Conservation (phyloP, 2,888 invertebrate species). For the Sthenelais limicola region DNA sequence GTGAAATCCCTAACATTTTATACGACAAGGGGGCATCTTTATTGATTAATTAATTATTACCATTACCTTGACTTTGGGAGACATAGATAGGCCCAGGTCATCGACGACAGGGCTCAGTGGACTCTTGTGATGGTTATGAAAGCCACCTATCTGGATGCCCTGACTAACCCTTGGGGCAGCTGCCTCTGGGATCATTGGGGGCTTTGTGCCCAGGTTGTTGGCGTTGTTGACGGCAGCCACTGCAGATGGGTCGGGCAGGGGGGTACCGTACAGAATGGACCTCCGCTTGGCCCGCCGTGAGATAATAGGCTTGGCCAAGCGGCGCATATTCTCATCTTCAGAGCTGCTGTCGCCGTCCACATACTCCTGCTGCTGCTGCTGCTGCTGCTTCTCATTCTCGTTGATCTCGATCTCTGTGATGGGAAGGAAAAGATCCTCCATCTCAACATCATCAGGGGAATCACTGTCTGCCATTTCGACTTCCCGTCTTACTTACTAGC, state of each 20-base stretch:
- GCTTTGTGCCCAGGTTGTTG: background rate
- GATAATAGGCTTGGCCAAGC: constrained; percentile 25
- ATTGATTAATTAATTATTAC: no score
- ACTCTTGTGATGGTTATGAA: background rate
- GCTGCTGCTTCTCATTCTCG: background rate
- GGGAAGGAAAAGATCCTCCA: constrained; percentile 30
- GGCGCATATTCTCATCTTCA: constrained; percentile 7
- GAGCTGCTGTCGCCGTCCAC: background rate
- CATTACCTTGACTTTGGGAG: constrained; percentile 35
- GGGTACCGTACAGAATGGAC: constrained; percentile 34
- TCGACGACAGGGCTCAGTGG: background rate
- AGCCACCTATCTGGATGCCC: no score
- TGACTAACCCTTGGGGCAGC: no score
- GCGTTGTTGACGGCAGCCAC: no score
- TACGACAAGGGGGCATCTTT: no score
- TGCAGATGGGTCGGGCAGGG: no score
- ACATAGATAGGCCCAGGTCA: constrained; percentile 30
- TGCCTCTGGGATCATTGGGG: no score
- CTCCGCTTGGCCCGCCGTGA: constrained; percentile 36
- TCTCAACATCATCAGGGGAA: constrained; percentile 31
- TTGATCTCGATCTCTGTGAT: constrained; percentile 1
- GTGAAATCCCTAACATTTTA: no score
- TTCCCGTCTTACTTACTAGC: no score
- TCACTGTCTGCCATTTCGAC: constrained; percentile 17
- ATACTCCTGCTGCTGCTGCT: no score